Evolutionary conservation across 2,797 vertebrate genomes (phyloP), one percentile per base, ranked within the genome.

Genomic region (Halcyon leucocephala): DNA sequence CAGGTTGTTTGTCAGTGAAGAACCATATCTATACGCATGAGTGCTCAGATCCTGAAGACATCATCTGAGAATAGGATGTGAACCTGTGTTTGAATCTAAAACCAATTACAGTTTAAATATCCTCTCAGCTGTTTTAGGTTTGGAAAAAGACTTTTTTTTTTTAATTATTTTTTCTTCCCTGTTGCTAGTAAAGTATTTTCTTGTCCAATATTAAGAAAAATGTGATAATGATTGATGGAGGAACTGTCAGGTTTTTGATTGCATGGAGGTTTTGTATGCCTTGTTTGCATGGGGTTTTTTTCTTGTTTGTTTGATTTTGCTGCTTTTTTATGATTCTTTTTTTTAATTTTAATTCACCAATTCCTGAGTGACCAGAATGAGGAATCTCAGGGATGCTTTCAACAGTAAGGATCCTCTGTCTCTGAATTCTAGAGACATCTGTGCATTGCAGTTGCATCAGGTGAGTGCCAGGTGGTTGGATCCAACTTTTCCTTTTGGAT

Each of bases 1-100:
- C 54, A 52, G 74, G 60, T 92, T 93, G 90, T 66, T 96, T 93
- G 71, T 93, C 77, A 61, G 78, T 22, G 78, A 73, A 74, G 77
- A 92, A 26, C 67, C 66, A 26, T 52, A 35, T 20, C 0, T 86
- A 42, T 2, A 70, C 3, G 14, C 71, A 33, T 33, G 74, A 90
- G 37, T 25, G 91, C 86, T 87, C 83, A 82, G n/a, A 77, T 73
- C 70, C 86, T 84, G 46, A 85, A 82, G 83, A 55, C 67, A 67
- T 51, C 46, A 37, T 84, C 57, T 16, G 31, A 86, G 33, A 33
- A 54, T 14, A 57, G 55, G 70, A 89, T 77, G 52, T n/a, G 31
- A 71, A 67, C 71, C 61, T 83, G 41, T 71, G 39, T 73, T 91
- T 55, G 48, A 72, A 35, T 86, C 61, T 86, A 76, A 83, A 55